Base-by-base conservation (phyloP, 2,888 invertebrate species). In the Aromia moschata region DNA sequence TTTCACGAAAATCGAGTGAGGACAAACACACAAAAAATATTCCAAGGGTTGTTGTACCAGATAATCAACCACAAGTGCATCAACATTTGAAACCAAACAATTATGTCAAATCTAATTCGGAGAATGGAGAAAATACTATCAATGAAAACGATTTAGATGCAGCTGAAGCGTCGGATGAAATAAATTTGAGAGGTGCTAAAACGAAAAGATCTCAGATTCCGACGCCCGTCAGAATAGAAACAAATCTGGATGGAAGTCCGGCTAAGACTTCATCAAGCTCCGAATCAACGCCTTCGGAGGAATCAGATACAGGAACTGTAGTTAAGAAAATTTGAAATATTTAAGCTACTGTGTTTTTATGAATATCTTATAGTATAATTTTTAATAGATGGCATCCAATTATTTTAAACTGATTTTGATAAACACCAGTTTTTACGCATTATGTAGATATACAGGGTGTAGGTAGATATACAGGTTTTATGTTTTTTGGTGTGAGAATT, bases 231-330 rank as follows among this genome's bases (percentile, higher is more conserved):
- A 80, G 77, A 62, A 71, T 71, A 1, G 71, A 70, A 55, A 44
- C 64, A 9, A 70, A 68, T 60, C 36, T 68, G 10, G 71, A 70
- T 56, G 45, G 64, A 9, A 70, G 69, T 60, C 36, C 67, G 10
- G 73, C 70, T 41, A 78, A 78, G 56, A 74, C 74, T 20, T 73
- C 72, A 1, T 85, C 86, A 7, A 84, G 83, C 74, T 86, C 86
- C 5, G 86, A 86, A 60, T 87, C 87, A 0, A 85, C 85, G 71
- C 77, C 80, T 16, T 79, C 79, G 0, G 80, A 79, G 54, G 78
- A 77, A 57, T 80, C 80, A 0, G 81, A 81, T 62, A 81, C 81
- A 1, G 81, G 81, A 40, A 81, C 81, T 37, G 79, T 81, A 1
- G 79, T 81, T 20, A 80, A 80, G 64, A 72, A 74, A 46, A 67